Conservation (phyloP, 2,888 invertebrate species). For the Drymonia ruficornis region DNA sequence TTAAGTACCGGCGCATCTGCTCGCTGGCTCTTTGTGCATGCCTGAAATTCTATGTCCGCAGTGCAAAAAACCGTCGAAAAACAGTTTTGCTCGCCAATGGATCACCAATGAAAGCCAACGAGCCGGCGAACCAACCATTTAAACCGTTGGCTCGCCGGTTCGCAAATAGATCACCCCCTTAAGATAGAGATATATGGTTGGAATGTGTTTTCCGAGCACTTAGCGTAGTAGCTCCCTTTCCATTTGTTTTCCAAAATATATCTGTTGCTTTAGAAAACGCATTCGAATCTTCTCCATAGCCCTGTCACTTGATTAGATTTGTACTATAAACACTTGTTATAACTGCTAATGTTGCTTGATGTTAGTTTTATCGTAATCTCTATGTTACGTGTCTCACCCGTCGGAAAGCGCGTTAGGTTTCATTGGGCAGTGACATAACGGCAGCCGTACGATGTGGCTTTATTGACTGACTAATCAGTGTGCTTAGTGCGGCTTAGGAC, state of each 20-base stretch:
- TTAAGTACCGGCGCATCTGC: no score
- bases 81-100: no score
- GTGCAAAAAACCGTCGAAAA: no score
- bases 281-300: constrained; percentile 25
- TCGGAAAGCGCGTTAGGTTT: neutral
- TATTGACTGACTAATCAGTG: neutral
- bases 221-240: neutral
- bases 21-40: no score
- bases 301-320: constrained; percentile 33
- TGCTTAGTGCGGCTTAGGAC: no score
- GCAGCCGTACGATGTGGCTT: neutral
- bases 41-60: no score
- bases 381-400: constrained; percentile 20
- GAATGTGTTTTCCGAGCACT: constrained; percentile 36
- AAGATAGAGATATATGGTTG: constrained; percentile 23
- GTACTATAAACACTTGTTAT: constrained; percentile 36
- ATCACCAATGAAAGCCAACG: no score
- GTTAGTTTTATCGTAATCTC: constrained; percentile 34
- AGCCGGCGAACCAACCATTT: no score
- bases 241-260: neutral
- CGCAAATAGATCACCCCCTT: no score
- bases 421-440: neutral
- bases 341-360: constrained; percentile 46
- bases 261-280: constrained; percentile 23
- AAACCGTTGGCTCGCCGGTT: no score